Evolutionary conservation across 2,797 vertebrate species (phyloP), one percentile per base, ranked within the genome.

Genomic region (Triplophysa bombifrons): DNA sequence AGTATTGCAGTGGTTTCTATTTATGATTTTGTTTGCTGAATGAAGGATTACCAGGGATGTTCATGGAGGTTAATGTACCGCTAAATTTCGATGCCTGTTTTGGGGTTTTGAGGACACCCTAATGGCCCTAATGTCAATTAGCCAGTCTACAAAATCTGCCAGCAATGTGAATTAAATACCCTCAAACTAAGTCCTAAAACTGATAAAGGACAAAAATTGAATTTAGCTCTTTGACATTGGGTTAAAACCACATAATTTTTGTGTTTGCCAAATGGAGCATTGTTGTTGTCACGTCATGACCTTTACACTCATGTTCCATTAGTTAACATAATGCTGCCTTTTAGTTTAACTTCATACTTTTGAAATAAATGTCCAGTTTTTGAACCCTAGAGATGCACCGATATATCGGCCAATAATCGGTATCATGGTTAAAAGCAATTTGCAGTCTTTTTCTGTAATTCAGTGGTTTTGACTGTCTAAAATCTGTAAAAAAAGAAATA

Each of bases 1-100:
- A 88, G 91, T 91, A 87, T 89, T 85, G 90, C 89, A 91, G 88
- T 88, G 87, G 84, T 90, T 88, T 93, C 93, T 96, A 96, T 96
- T 96, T 95, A 96, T 95, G 89, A 93, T 88, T 84, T 90, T 90
- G 81, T 82, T 81, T 85, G 75, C 78, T 82, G 79, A 74, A 85
- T 86, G 88, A 92, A 91, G 90, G 88, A 89, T 70, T 88, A 86
- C 86, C 90, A 51, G 30, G 22, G 75, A 65, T 80, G 53, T 76
- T 46, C 46, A 19, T 8, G 11, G 38, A 76, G 51, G 22, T 63
- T 38, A 58, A 27, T 3, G 20, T 55, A 34, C 76, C 76, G 72
- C 27, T 72, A 46, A 71, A 72, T 72, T 46, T 72, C 7, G 6
- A 30, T 34, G 67, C n/a, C 13, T 50, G 66, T 30, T 25, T 75